Percentiles rank a stretch among this genome's conserved stretches.
Conservation (phyloP, 2,888 invertebrate species). For the Volucella zonaria region DNA sequence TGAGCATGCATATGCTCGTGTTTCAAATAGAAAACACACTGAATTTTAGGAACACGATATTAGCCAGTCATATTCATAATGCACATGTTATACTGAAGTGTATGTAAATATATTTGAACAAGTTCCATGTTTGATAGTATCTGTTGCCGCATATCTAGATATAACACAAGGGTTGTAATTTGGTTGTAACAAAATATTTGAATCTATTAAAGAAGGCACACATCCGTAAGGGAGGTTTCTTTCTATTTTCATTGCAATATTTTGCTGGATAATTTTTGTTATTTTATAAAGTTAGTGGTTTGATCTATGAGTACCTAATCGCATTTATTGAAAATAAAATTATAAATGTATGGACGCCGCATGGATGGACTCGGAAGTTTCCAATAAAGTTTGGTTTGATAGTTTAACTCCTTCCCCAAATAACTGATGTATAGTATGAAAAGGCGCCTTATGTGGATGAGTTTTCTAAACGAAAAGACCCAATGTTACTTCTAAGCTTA, state of each 20-base stretch:
- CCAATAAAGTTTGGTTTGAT: background rate
- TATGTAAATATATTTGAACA: too few species aligned
- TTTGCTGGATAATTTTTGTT: constrained; percentile 20
- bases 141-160: constrained; percentile 2
- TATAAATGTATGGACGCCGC: constrained; percentile 19
- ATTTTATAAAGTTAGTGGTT: constrained; percentile 18
- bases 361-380: background rate
- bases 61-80: too few species aligned
- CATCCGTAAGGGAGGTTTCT: background rate
- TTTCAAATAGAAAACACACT: background rate
- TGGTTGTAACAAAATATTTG: constrained; percentile 68
- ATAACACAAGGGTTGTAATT: constrained; percentile 51
- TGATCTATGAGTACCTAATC: constrained; percentile 4
- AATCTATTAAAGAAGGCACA: constrained; percentile 50
- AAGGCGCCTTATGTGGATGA: too few species aligned
- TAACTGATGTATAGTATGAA: too few species aligned
- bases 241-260: constrained; percentile 4
- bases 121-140: background rate
- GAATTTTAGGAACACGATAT: too few species aligned
- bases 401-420: too few species aligned
- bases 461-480: too few species aligned
- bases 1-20: background rate
- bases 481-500: too few species aligned
- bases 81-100: too few species aligned
- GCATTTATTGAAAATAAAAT: constrained; percentile 46